Evolutionary conservation across 2,113 vertebrate genomes (phyloP).

Genomic region (Capricornis sumatraensis): DNA sequence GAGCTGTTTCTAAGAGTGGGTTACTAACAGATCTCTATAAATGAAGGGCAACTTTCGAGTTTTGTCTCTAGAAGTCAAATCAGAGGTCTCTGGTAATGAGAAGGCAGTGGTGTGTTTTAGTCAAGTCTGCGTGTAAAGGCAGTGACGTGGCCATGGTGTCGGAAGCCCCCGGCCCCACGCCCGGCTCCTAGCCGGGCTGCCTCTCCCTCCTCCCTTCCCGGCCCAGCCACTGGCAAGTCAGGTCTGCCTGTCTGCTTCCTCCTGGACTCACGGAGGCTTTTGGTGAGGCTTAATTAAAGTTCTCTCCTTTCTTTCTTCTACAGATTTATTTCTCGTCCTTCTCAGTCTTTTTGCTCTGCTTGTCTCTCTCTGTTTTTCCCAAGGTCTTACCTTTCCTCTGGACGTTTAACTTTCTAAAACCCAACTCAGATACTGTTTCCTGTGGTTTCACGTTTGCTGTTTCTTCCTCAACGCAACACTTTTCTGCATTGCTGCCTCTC

Average conservation of each 20-base stretch:
- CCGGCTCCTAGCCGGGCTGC: background rate
- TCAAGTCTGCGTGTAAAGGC: background rate
- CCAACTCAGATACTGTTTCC: background rate
- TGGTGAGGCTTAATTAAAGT: background rate
- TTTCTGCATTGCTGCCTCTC: background rate
- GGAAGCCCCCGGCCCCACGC: accelerated
- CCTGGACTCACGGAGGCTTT: background rate
- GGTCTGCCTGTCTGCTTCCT: background rate
- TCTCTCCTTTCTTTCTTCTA: background rate
- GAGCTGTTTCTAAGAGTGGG: background rate
- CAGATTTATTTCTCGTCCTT: background rate
- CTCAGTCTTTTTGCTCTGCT: background rate
- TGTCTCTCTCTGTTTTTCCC: background rate
- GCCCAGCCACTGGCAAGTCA: too few species aligned
- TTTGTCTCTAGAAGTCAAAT: background rate
- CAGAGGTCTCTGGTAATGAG: background rate
- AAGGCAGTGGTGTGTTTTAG: background rate
- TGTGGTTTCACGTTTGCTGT: background rate
- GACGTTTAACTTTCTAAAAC: background rate
- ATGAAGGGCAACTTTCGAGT: background rate
- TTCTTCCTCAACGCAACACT: background rate
- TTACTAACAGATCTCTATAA: background rate
- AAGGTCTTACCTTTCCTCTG: background rate
- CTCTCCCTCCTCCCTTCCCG: background rate
- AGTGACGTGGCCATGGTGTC: too few species aligned